Conservation (phyloP, 2,888 invertebrate species). For the Eucriotettix oculatus region DNA sequence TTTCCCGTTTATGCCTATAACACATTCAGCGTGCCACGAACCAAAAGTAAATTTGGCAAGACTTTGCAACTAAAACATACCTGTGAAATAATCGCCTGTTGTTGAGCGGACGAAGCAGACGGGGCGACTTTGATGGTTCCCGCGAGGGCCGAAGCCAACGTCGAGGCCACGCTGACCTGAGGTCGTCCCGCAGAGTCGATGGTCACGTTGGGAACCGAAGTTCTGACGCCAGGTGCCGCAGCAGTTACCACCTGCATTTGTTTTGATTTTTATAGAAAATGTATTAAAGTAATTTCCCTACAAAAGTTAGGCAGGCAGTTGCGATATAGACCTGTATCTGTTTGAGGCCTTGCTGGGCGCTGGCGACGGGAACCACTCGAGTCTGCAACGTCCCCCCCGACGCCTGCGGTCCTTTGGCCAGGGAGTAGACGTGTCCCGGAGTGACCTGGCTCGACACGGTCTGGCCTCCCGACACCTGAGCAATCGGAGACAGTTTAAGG, state of each 20-base stretch:
- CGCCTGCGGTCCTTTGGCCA: constrained; percentile 31
- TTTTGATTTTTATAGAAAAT: too few relatives aligned
- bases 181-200: constrained; percentile 30
- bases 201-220: constrained; percentile 17
- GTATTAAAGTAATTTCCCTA: too few relatives aligned
- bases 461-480: constrained; percentile 15
- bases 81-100: constrained; percentile 36
- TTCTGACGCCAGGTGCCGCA: constrained; percentile 26
- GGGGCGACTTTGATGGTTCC: constrained; percentile 32
- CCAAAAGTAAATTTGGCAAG: neutral
- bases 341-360: constrained; percentile 30
- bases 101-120: constrained; percentile 26
- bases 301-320: too few relatives aligned
- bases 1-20: neutral
- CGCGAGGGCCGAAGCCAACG: constrained; percentile 28
- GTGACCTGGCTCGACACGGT: constrained; percentile 14
- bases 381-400: constrained; percentile 20
- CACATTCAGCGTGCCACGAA: neutral
- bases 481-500: neutral
- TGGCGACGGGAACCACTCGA: constrained; percentile 41
- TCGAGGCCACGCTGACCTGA: constrained; percentile 25
- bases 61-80: constrained; percentile 9
- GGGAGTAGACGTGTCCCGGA: constrained; percentile 29
- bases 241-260: constrained; percentile 35
- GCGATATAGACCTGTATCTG: constrained; percentile 34